Base-by-base conservation (phyloP, 2,113 vertebrate genomes). In the Echinops telfairi region DNA sequence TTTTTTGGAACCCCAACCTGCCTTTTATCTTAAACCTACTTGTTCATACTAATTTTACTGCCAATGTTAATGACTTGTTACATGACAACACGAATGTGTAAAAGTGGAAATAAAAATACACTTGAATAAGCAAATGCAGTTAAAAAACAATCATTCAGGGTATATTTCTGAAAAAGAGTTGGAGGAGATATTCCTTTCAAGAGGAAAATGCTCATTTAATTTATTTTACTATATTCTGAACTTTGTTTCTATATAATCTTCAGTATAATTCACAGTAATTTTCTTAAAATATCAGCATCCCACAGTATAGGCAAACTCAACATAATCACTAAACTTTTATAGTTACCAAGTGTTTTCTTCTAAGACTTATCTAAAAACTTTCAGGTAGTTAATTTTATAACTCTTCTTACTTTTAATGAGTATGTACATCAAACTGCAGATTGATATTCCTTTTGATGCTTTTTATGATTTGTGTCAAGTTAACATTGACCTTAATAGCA, bases 381-480 rank as follows among this genome's bases (percentile, higher is more conserved):
- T 62, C 33, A 23, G 38, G 40, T 12, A 82, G 33, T 75, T 40
- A 75, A 76, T 73, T 79, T 81, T 33, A 81, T 81, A n/a, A 57
- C 27, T 47, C 25, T 66, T 81, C 10, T 86, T 27, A 81, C 60
- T 57, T 90, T 81, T 80, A 86, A n/a, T 27, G 81, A 81, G 66
- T 7, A 90, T 68, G 60, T 1, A 88, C 29, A 88, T 88, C 14
- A 66, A 92, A 76, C 22, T 86, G 64, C 4, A 94, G 27, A 76
- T 58, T 58, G 8, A 64, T 66, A 75, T 66, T 33, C 68, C 20
- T 85, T 68, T 38, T 85, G 20, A 16, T 9, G 6, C 1, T 70
- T 66, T 83, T 27, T n/a, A 19, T 84, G 64, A 6, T 53, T 84
- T 70, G 6, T 33, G n/a, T 70, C 40, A 84, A 84, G 36, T 5